These are phyloP conservation scores for Cydia strobilella DNA, from an alignment of 1,140 invertebrate species.

Conservation along the genomic window DNA sequence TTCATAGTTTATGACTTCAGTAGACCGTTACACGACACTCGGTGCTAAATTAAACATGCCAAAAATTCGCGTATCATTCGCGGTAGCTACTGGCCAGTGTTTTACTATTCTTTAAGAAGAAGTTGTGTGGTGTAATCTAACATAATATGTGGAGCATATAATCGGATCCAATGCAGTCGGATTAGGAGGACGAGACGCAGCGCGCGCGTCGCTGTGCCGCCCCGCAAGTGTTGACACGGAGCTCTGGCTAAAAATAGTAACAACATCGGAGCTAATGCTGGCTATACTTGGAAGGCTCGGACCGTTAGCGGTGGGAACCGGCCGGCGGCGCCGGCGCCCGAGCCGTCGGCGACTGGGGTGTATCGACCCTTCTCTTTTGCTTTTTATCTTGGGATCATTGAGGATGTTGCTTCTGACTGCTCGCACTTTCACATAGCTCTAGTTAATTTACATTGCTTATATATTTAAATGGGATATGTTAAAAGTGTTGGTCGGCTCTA, in stretches of 20 bases:
- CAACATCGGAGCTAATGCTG: conserved; percentile 53
- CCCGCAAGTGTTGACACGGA: conserved; percentile 49
- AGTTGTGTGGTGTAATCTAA: neutral
- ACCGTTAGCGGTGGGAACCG: conserved; percentile 66
- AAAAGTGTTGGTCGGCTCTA: neutral
- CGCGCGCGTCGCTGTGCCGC: conserved; percentile 30
- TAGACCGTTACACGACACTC: too few species aligned
- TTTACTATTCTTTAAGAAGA: too few species aligned
- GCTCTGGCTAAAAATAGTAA: conserved; percentile 61
- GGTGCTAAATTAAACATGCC: too few species aligned
- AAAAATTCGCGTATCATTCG: too few species aligned
- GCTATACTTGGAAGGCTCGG: conserved; percentile 64
- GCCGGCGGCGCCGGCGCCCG: conserved; percentile 55
- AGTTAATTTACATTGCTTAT: neutral
- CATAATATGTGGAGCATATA: neutral
- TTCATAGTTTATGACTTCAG: too few species aligned
- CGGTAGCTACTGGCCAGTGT: too few species aligned
- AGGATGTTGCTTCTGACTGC: conserved; percentile 11
- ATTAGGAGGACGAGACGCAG: conserved; percentile 3
- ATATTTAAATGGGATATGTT: neutral
- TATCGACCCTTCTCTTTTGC: conserved; percentile 60
- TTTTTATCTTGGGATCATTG: conserved; percentile 43
- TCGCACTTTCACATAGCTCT: conserved; percentile 17
- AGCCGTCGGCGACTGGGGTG: conserved; percentile 44
- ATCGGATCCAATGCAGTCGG: neutral